Evolutionary conservation across 2,888 invertebrate genomes (phyloP).

Genomic region (Osmoderma eremita): DNA sequence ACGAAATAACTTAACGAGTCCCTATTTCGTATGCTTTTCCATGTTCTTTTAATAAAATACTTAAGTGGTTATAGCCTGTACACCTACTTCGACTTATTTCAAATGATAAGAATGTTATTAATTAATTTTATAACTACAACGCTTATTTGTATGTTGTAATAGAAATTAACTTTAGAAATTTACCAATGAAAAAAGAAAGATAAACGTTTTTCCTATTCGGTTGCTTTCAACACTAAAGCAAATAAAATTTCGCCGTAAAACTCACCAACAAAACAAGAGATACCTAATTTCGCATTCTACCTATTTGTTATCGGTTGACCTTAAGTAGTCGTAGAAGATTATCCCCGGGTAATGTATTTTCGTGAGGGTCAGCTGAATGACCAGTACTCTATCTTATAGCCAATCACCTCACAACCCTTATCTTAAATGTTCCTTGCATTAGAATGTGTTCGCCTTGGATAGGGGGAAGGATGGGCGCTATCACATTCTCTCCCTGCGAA

Average conservation of each 20-base stretch:
- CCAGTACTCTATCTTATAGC: slow-evolving; percentile 60
- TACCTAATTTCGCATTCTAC: slow-evolving; percentile 22
- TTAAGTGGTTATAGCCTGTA: no score
- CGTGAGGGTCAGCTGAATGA: slow-evolving; percentile 58
- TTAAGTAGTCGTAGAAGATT: slow-evolving; percentile 44
- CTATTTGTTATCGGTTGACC: slow-evolving; percentile 42
- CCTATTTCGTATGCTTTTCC: no score
- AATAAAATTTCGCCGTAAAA: neutral
- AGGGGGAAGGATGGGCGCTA: slow-evolving; percentile 46
- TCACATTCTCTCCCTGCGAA: slow-evolving; percentile 54
- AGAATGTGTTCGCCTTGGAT: slow-evolving; percentile 51
- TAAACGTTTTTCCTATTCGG: no score
- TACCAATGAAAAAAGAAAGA: no score
- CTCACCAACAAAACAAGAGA: slow-evolving; percentile 6
- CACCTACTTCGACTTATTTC: neutral
- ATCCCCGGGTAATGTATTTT: slow-evolving; percentile 55
- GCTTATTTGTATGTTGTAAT: no score
- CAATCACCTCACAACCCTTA: slow-evolving; percentile 57
- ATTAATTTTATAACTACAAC: neutral
- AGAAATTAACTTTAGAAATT: no score
- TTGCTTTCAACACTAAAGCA: no score
- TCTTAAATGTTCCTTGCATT: slow-evolving; percentile 52
- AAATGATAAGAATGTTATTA: neutral
- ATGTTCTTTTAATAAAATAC: no score
- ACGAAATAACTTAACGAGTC: no score